Evolutionary conservation across 2,888 invertebrate genomes (phyloP).

Genomic region (Oxyscelio sp.): DNA sequence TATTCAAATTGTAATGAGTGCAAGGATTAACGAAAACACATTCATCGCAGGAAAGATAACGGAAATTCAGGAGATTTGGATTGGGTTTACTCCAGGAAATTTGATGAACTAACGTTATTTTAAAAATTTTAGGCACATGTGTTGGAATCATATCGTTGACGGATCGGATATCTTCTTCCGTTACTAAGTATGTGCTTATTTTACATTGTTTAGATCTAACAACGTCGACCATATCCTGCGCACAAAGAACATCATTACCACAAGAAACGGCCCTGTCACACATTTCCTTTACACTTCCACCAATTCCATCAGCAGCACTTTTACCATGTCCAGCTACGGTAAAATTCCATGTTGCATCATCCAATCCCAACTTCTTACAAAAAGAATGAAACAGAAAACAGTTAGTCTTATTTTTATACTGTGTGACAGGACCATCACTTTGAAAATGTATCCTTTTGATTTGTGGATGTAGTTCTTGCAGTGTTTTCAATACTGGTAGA

Average conservation of each 20-base stretch:
- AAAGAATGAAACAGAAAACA: neutral
- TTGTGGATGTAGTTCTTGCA: slow-evolving; percentile 17
- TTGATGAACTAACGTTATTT: neutral
- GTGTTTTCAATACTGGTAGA: slow-evolving; percentile 16
- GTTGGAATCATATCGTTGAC: neutral
- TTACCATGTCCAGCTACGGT: neutral
- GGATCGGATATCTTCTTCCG: neutral
- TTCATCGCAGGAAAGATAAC: slow-evolving; percentile 1
- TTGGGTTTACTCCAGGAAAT: slow-evolving; percentile 1
- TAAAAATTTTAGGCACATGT: neutral
- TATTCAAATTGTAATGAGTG: too few species aligned
- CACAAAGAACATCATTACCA: slow-evolving; percentile 2
- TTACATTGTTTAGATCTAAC: neutral
- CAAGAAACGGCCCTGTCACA: neutral
- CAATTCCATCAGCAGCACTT: slow-evolving; percentile 9
- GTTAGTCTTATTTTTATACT: slow-evolving; percentile 14
- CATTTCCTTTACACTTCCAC: neutral
- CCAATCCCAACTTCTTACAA: neutral
- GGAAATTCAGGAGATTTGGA: neutral
- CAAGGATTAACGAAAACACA: neutral
- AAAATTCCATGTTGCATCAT: neutral
- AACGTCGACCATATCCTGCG: neutral
- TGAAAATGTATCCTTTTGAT: slow-evolving; percentile 34
- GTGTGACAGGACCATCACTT: slow-evolving; percentile 40
- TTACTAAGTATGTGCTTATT: neutral